phyloP scores from a whole-genome alignment of 2,797 vertebrate species.

The Eurystomus glaucurus region DNA sequence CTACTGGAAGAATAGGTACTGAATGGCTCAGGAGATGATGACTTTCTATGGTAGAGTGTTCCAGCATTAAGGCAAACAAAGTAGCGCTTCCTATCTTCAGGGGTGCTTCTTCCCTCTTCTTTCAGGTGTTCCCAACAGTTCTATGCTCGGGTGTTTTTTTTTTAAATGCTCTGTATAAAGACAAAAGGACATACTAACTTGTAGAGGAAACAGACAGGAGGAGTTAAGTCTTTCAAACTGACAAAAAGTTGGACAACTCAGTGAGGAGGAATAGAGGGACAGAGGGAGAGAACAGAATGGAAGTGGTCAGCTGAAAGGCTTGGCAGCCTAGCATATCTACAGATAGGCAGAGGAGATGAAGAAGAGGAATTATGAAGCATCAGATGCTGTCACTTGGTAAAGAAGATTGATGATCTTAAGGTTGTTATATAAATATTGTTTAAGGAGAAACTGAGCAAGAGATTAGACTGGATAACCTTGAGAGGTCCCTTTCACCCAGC shows the following conservation, averaged over 20 bases:
- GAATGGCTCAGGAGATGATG: neutral
- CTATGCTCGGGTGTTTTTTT: neutral
- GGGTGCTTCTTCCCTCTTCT: neutral
- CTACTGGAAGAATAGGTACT: neutral
- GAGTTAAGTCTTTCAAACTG: neutral
- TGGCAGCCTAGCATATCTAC: neutral
- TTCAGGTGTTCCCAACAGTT: neutral
- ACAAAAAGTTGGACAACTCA: neutral
- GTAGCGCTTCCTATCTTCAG: neutral
- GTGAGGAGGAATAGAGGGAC: neutral
- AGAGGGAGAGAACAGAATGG: neutral
- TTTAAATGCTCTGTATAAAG: neutral
- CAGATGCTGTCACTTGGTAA: neutral
- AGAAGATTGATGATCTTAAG: neutral
- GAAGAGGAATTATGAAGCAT: neutral
- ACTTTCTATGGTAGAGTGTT: neutral
- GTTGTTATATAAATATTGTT: neutral
- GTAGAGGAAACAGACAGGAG: neutral
- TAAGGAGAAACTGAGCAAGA: neutral
- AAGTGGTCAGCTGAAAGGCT: neutral
- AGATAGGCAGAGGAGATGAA: neutral
- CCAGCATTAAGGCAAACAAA: neutral
- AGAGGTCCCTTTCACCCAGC: neutral
- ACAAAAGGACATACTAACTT: neutral
- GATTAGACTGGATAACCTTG: neutral